These are phyloP conservation scores for Plemyria rubiginata DNA, from an alignment of 2,888 invertebrate genomes.

Conservation along the genomic window DNA sequence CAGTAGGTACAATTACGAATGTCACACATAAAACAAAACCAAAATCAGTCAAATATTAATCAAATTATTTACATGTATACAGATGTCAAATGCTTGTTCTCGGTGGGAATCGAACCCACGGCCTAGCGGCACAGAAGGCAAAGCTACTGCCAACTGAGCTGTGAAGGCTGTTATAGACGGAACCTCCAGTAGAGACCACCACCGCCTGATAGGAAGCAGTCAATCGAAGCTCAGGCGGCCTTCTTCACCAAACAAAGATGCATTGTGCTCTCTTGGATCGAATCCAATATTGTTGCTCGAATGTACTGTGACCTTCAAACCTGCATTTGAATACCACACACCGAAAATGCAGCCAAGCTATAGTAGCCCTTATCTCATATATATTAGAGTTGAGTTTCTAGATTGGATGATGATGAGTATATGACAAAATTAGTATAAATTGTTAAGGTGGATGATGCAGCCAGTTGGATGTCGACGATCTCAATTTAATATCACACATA, in stretches of 20 bases:
- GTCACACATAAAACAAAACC: too few species aligned
- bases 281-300: conserved; percentile 80
- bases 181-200: conserved; percentile 18
- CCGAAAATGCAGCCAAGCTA: conserved; percentile 25
- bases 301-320: conserved; percentile 79
- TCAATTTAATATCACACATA: too few species aligned
- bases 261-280: conserved; percentile 80
- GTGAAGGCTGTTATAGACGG: conserved; percentile 8
- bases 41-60: too few species aligned
- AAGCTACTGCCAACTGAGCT: too few species aligned
- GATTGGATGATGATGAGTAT: not conserved
- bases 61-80: too few species aligned
- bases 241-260: conserved; percentile 76
- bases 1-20: too few species aligned
- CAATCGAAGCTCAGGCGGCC: conserved; percentile 66
- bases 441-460: not conserved
- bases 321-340: conserved; percentile 74
- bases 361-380: conserved; percentile 32
- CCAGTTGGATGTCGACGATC: too few species aligned
- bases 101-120: too few species aligned
- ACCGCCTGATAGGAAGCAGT: conserved; percentile 55
- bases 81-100: too few species aligned
- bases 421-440: conserved; percentile 57
- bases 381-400: conserved; percentile 28
- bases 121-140: too few species aligned